phyloP scores from a whole-genome alignment of 2,888 invertebrate species.

The Fragum fragum region DNA sequence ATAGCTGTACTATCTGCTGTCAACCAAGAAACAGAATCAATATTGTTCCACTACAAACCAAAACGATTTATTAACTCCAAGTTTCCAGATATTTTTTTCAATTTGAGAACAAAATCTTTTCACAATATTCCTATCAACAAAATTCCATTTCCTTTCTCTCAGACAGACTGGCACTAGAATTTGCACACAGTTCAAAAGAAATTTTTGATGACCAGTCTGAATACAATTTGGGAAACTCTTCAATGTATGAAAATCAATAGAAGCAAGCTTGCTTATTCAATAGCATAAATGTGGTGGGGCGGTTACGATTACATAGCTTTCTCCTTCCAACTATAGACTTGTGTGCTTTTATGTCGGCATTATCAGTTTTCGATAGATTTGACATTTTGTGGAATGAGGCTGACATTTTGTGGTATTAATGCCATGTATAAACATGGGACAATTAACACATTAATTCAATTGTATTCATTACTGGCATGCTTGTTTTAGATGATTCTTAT shows the following conservation, averaged over 20 bases:
- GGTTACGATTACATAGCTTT: not conserved
- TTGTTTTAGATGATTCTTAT: too few relatives aligned
- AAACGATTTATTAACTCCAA: not conserved
- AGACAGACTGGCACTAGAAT: not conserved
- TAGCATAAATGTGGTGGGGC: not conserved
- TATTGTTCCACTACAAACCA: not conserved
- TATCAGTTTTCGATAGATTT: conserved; percentile 23
- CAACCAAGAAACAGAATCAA: too few relatives aligned
- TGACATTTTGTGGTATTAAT: conserved; percentile 10
- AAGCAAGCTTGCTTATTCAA: conserved; percentile 11
- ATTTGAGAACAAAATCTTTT: not conserved
- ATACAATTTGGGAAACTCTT: conserved; percentile 25
- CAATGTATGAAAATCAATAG: conserved; percentile 31
- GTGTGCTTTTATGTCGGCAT: not conserved
- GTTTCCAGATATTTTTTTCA: not conserved
- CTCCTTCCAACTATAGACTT: conserved; percentile 16
- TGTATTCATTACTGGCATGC: too few relatives aligned
- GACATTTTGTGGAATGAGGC: not conserved
- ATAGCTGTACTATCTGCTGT: too few relatives aligned
- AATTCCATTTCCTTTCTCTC: not conserved
- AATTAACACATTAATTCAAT: not conserved
- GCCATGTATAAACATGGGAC: not conserved
- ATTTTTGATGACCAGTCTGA: conserved; percentile 10
- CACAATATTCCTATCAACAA: not conserved
- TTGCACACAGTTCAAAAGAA: not conserved